Base-by-base conservation (phyloP, 1,140 invertebrate species). In the Oppia nitens region DNA sequence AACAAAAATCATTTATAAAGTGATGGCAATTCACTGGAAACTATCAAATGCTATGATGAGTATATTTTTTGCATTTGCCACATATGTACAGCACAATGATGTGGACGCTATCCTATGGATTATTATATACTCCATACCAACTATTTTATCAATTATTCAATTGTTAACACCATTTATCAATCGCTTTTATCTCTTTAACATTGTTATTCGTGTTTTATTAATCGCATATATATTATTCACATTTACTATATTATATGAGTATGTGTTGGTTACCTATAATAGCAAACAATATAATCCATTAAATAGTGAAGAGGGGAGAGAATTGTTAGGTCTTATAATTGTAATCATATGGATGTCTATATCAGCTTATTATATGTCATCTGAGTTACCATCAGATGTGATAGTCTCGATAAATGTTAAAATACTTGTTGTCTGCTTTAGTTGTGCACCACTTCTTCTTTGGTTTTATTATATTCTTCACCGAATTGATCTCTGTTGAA, bases 51-150 rank as follows among this genome's bases (percentile, higher is more conserved):
- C 25, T 23, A 52, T 59, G 21, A 59, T 59, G 57, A 21, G n/a
- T 26, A 17, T 59, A 3, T 60, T 60, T 50, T 60, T 57, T 28
- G 40, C 20, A 6, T 20, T 60, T 17, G 59, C 59, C 21, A 50
- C 59, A 11, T 49, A 54, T 56, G 59, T 60, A 1, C 59, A 60
- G 45, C 59, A 60, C 26, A 60, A 60, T 49, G 59, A 60, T 47
- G 49, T 32, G 0, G 25, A 50, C 45, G 17, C 49, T 12, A 14
- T 54, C 9, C 48, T 60, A 12, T 60, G 59, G 59, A 56, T 58
- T 9, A n/a, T 23, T n/a, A 28, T 60, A 25, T 60, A 60, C 28
- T 17, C 53, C 11, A 14, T 60, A 20, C 59, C 59, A 14, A 23
- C 23, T n/a, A n/a, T 57, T 12, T 51, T 55, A n/a, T 47, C 53